Base-by-base conservation (phyloP, 2,888 invertebrate species). In the Plebejus anna region DNA sequence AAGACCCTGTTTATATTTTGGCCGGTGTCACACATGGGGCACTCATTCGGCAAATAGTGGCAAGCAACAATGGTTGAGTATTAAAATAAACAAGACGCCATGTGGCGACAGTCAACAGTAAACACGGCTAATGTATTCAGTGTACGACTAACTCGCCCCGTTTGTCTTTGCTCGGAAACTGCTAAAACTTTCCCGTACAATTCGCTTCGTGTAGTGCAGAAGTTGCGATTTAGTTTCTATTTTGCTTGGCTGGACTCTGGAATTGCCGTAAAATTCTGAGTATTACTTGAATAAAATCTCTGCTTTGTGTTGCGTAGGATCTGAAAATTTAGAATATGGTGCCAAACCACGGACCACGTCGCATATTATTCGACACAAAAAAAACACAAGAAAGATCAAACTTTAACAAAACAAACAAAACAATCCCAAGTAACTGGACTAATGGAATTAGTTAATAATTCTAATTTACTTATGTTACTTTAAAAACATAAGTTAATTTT, bases 61-160 rank as follows among this genome's bases (percentile, higher is more conserved):
- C 88, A 84, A 87, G 86, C 90, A 89, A 91, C 92, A 91, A 90
- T 89, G 88, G 89, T 83, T 91, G 91, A 92, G 92, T 92, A 94
- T 94, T 94, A 91, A 92, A 94, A 91, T 92, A 93, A 94, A 94
- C 93, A 93, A 83, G 82, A 85, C 87, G 90, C 91, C 93, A 92
- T 92, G 92, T 92, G 93, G 90, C 88, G 83, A 84, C 86, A 84
- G 85, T 86, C 89, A 90, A 91, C 87, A 89, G 84, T 85, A 88
- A 88, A 88, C 85, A 89, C 82, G 85, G 86, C 85, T 91, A 92
- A 93, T 92, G 85, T 92, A 93, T 93, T 90, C 93, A 88, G 83
- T 82, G 86, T 82, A 78, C 75, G 28, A 32, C 73, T 55, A 73
- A 73, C 73, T 55, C 71, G 38, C 42, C 16, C 57, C 59, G 77